Conservation (phyloP, 2,888 invertebrate species). For the Dolomedes plantarius region DNA sequence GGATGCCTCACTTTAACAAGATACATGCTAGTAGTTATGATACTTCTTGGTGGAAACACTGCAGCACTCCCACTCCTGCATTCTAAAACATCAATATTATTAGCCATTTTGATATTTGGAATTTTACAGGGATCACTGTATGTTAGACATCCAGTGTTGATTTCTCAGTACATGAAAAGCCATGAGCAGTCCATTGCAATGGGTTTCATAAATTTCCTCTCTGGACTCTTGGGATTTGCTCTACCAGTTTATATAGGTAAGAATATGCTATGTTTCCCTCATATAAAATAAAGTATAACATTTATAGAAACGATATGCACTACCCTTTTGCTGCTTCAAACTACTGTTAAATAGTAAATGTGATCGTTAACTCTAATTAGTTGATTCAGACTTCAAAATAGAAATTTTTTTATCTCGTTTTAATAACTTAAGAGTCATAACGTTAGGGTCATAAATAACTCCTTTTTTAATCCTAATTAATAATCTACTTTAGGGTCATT, state of each 20-base stretch:
- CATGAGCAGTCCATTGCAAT: slow-evolving; percentile 49
- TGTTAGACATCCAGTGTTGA: slow-evolving; percentile 31
- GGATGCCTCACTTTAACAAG: slow-evolving; percentile 9
- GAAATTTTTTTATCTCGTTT: too few relatives aligned
- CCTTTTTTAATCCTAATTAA: too few relatives aligned
- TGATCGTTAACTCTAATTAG: slow-evolving; percentile 1
- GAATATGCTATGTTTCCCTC: too few relatives aligned
- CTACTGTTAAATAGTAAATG: neutral
- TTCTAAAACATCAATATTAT: neutral
- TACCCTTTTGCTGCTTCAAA: too few relatives aligned
- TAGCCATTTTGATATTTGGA: slow-evolving; percentile 27
- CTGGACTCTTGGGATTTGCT: slow-evolving; percentile 37
- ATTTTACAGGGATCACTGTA: slow-evolving; percentile 53
- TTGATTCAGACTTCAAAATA: too few relatives aligned
- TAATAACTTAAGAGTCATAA: too few relatives aligned
- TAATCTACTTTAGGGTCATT: too few relatives aligned
- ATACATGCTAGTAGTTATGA: slow-evolving; percentile 32
- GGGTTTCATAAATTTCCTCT: slow-evolving; percentile 55
- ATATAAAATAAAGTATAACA: neutral
- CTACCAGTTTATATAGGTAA: slow-evolving; percentile 49
- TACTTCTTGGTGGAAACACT: slow-evolving; percentile 12
- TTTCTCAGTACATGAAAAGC: slow-evolving; percentile 29
- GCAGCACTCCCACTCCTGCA: slow-evolving; percentile 24
- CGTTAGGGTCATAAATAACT: too few relatives aligned
- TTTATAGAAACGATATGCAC: too few relatives aligned